Percentiles rank a stretch among this genome's conserved stretches.
These are phyloP conservation scores for Dufourea novaeangliae DNA, from an alignment of 1,140 invertebrate species.

Conservation along the genomic window DNA sequence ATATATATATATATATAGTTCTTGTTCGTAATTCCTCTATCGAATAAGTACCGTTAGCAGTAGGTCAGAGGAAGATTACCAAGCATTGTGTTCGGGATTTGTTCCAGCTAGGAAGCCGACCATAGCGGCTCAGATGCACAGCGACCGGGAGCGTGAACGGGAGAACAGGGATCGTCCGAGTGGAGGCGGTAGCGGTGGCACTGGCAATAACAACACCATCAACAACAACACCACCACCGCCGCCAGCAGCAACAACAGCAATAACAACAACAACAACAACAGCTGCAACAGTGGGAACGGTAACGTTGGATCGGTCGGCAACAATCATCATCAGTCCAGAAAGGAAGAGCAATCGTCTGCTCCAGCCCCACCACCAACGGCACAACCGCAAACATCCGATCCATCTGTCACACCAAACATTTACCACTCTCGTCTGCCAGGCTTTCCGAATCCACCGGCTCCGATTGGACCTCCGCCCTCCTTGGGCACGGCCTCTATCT, in stretches of 20 bases:
- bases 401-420: slow-evolving; percentile 51
- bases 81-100: slow-evolving; percentile 80
- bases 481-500: slow-evolving; percentile 61
- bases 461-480: slow-evolving; percentile 61
- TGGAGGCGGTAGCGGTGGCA: slow-evolving; percentile 58
- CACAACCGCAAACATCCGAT: slow-evolving; percentile 55
- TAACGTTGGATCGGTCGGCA: slow-evolving; percentile 46
- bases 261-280: slow-evolving; percentile 41
- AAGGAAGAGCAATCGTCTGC: slow-evolving; percentile 68
- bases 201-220: slow-evolving; percentile 23
- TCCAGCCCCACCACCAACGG: slow-evolving; percentile 5
- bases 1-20: no score
- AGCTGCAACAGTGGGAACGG: slow-evolving; percentile 51
- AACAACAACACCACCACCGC: slow-evolving; percentile 40
- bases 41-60: slow-evolving; percentile 25
- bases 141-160: slow-evolving; percentile 80
- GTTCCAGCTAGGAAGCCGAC: slow-evolving; percentile 83
- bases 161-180: slow-evolving; percentile 75
- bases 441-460: slow-evolving; percentile 64
- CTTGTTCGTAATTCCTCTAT: no score
- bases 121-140: slow-evolving; percentile 81
- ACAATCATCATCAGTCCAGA: slow-evolving; percentile 65
- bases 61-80: slow-evolving; percentile 75
- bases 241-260: no score
- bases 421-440: slow-evolving; percentile 67